Evolutionary conservation across 2,888 invertebrate genomes (phyloP), one percentile per base, ranked within the genome.

Genomic region (Acrobasis consociella): DNA sequence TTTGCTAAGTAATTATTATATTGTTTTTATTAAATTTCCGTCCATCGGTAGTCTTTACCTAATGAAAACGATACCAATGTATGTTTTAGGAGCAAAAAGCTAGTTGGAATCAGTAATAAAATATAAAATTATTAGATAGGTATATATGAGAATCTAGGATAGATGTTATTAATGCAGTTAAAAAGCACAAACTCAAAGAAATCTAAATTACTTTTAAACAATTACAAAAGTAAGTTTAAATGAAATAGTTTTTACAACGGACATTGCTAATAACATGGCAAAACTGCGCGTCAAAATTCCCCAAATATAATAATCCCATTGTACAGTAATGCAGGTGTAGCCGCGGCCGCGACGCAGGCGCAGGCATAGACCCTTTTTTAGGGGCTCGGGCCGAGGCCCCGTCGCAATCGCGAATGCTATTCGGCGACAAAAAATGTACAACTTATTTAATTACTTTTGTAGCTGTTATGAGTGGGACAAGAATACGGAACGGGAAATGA

Each of bases 301-400:
- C 37, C 3, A 53, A 53, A 53, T 53, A 38, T 52, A 51, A 38
- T 38, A 53, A 38, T 38, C 53, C 37, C 15, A 53, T 53, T 53
- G 53, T 53, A 64, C 59, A 62, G 58, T 39, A 10, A 62, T 64
- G 65, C 68, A 66, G 68, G 66, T 68, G 66, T 64, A 60, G 49
- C 50, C 52, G 50, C 8, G 49, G 39, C 50, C 52, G 50, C 8
- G 49, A 55, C 58, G 58, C 62, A 56, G 60, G 66, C 58, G 58
- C 62, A 56, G 60, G 66, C 66, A 65, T 65, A 65, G 64, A 61
- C n/a, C 46, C n/a, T 66, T 65, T 66, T 66, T 64, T 64, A 49
- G 49, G 58, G 58, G 58, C 58, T 31, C 16, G 46, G 46, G n/a
- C 46, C 42, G n/a, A 8, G 11, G n/a, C n/a, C 13, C 46, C 46